A percentile compares a stretch with the other conserved stretches of the same genome.
These are phyloP conservation scores for Carassius auratus DNA, from an alignment of 2,113 vertebrate genomes.

Conservation along the genomic window DNA sequence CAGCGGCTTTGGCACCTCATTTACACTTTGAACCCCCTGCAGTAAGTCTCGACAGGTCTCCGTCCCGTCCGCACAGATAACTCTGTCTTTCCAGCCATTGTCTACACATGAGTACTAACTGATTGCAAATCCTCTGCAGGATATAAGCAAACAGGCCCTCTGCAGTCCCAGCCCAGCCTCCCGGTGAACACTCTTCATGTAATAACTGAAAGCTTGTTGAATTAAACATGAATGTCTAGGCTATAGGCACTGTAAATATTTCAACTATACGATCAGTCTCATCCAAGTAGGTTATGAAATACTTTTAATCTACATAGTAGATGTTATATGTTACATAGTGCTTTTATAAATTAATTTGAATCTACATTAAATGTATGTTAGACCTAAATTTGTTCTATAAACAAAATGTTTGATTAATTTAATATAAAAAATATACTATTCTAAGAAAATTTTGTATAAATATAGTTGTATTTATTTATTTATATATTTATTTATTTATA, in stretches of 20 bases:
- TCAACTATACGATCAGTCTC: neutral
- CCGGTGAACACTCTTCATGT: neutral
- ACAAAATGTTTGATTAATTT: neutral
- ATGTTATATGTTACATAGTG: no score
- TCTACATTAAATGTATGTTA: neutral
- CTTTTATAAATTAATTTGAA: neutral
- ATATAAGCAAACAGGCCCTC: neutral
- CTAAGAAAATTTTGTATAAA: no score
- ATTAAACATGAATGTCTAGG: neutral
- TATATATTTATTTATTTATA: no score
- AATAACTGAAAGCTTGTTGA: slow-evolving; percentile 22
- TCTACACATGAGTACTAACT: slow-evolving; percentile 11
- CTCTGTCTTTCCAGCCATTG: slow-evolving; percentile 4
- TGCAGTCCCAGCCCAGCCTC: neutral
- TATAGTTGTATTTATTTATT: no score
- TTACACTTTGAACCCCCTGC: slow-evolving; percentile 51
- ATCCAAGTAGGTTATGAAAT: neutral
- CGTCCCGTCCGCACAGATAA: slow-evolving; percentile 32
- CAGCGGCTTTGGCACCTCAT: slow-evolving; percentile 49
- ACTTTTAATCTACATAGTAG: neutral
- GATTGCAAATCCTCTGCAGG: slow-evolving; percentile 28
- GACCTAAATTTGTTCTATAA: no score
- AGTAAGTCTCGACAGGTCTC: slow-evolving; percentile 40
- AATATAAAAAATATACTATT: no score
- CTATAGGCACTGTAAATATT: neutral